These are phyloP conservation scores for Allolobophora icterica DNA, from an alignment of 2,888 invertebrate genomes.

Conservation along the genomic window DNA sequence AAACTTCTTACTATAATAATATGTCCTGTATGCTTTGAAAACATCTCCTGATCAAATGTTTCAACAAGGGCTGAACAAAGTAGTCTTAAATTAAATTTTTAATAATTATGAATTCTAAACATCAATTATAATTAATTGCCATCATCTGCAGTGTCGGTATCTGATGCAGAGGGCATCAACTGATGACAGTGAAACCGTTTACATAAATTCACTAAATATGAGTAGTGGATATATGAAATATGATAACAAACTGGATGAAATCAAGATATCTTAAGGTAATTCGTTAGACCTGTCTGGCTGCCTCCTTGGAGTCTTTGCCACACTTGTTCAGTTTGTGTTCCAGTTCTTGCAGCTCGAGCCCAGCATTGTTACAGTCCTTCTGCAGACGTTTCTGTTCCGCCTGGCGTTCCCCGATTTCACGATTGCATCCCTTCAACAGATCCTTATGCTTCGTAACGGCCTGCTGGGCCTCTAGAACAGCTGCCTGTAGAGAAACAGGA, in stretches of 20 bases:
- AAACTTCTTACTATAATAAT: neutral
- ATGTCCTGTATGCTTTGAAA: neutral
- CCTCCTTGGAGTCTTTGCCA: slow-evolving; percentile 70
- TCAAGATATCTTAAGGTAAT: neutral
- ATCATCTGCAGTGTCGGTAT: no score
- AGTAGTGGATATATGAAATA: no score
- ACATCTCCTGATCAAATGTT: neutral
- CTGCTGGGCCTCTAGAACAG: slow-evolving; percentile 58
- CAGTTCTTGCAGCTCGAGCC: slow-evolving; percentile 65
- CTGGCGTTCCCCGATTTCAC: slow-evolving; percentile 58
- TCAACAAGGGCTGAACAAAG: neutral
- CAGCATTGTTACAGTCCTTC: slow-evolving; percentile 56
- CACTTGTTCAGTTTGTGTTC: slow-evolving; percentile 64
- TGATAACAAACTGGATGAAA: neutral
- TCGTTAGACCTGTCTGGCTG: slow-evolving; percentile 69
- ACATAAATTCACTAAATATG: no score
- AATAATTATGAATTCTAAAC: neutral
- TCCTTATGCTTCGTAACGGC: slow-evolving; percentile 61
- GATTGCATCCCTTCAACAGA: slow-evolving; percentile 59
- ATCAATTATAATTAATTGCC: no score
- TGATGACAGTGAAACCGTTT: no score
- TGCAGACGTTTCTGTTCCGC: slow-evolving; percentile 54
- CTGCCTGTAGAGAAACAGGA: slow-evolving; percentile 48
- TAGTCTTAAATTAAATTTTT: neutral
- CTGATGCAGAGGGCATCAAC: no score